Evolutionary conservation across 2,113 vertebrate genomes (phyloP).

Genomic region (Atractosteus spatula): DNA sequence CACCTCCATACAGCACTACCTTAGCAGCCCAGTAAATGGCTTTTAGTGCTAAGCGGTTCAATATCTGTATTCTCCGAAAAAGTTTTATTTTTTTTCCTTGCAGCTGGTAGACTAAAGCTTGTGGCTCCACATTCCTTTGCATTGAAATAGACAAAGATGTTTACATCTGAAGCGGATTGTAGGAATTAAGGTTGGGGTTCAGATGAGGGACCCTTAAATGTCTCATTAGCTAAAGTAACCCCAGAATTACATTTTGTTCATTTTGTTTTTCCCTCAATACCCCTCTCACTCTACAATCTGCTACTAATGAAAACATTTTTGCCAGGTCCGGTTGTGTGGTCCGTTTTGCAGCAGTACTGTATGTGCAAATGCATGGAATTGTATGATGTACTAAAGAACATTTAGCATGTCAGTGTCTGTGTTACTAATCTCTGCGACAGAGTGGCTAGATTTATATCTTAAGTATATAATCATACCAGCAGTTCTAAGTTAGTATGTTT

Average conservation of each 20-base stretch:
- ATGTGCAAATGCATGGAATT: constrained; percentile 56
- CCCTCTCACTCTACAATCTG: constrained; percentile 69
- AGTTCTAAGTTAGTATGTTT: neutral
- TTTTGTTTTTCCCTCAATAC: constrained; percentile 37
- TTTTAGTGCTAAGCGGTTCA: neutral
- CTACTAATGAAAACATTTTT: constrained; percentile 76
- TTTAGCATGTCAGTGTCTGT: constrained; percentile 52
- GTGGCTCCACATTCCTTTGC: neutral
- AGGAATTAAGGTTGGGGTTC: constrained; percentile 57
- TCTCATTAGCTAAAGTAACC: constrained; percentile 17
- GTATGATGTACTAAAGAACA: constrained; percentile 49
- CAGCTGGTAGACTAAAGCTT: constrained; percentile 53
- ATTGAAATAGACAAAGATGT: constrained; percentile 69
- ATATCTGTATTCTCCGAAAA: neutral
- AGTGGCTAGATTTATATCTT: constrained; percentile 28
- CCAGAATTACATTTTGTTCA: constrained; percentile 30
- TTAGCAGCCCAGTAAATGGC: neutral
- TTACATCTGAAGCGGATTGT: constrained; percentile 79
- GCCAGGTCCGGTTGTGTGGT: constrained; percentile 44
- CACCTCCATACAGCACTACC: neutral
- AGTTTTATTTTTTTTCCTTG: constrained; percentile 13
- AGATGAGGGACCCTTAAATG: constrained; percentile 35
- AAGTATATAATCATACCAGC: neutral
- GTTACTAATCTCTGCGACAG: constrained; percentile 45
- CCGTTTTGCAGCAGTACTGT: constrained; percentile 29